Percentiles rank a stretch among this genome's conserved stretches.
These are phyloP conservation scores for Ostrea edulis DNA, from an alignment of 1,140 invertebrate species.

Conservation along the genomic window DNA sequence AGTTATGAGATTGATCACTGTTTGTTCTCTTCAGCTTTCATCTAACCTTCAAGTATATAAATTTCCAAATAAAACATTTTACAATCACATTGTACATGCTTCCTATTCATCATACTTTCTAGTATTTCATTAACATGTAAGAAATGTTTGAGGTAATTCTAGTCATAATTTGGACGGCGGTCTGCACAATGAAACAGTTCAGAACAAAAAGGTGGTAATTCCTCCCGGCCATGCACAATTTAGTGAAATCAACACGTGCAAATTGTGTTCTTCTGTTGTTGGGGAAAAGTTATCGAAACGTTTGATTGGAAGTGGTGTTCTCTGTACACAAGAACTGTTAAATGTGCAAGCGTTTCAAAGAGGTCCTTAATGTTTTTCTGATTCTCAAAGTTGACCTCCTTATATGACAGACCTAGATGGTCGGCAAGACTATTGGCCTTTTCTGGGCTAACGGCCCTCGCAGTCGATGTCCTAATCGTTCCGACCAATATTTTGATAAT, in stretches of 20 bases:
- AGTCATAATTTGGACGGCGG: no score
- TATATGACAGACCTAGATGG: constrained; percentile 47
- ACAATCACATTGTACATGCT: no score
- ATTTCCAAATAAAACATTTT: no score
- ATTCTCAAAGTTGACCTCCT: constrained; percentile 40
- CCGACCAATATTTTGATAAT: constrained; percentile 49
- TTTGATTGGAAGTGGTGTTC: constrained; percentile 20
- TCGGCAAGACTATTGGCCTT: constrained; percentile 45
- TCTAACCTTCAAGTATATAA: no score
- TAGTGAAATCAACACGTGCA: background rate
- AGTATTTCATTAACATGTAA: no score
- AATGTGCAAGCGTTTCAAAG: constrained; percentile 41
- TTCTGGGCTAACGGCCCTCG: constrained; percentile 36
- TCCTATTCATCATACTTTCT: no score
- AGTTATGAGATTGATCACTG: no score
- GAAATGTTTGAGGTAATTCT: no score
- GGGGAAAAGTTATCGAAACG: background rate
- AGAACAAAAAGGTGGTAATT: background rate
- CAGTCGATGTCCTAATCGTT: background rate
- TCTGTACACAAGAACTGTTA: constrained; percentile 29
- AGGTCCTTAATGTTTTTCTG: constrained; percentile 28
- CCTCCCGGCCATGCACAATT: background rate
- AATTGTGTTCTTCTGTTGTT: background rate
- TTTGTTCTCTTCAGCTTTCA: no score
- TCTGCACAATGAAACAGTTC: background rate